A percentile compares a stretch with the other conserved stretches of the same genome.
Evolutionary conservation across 2,888 invertebrate genomes (phyloP).

Genomic region (Bhutanitis thaidina): DNA sequence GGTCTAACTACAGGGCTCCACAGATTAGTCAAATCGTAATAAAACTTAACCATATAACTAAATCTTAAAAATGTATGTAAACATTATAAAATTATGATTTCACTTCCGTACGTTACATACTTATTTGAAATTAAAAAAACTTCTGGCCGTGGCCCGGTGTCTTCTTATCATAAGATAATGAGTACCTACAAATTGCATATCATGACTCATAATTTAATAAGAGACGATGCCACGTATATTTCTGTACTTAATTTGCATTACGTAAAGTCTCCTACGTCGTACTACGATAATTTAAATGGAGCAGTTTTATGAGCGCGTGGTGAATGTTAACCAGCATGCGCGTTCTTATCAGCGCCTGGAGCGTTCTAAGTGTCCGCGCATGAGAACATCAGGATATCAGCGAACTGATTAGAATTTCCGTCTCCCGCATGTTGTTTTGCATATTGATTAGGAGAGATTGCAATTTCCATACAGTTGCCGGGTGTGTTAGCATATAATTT

Average conservation of each 20-base stretch:
- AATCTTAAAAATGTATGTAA: too few species aligned
- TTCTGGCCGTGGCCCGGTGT: too few species aligned
- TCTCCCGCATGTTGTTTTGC: background rate
- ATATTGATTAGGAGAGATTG: background rate
- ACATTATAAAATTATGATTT: too few species aligned
- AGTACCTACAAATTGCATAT: background rate
- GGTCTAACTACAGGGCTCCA: too few species aligned
- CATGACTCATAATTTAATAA: background rate
- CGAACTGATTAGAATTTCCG: background rate
- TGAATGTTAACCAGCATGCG: background rate
- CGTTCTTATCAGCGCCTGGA: conserved; percentile 1
- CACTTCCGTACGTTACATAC: too few species aligned
- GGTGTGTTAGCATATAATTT: background rate
- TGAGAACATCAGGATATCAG: background rate
- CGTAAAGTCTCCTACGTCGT: background rate
- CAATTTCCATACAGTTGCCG: background rate
- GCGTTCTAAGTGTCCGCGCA: background rate
- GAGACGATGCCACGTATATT: background rate
- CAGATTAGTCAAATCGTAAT: too few species aligned
- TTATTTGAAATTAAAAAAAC: too few species aligned
- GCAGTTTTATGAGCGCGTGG: background rate
- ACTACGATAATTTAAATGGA: background rate
- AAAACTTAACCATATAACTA: too few species aligned
- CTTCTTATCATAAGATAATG: too few species aligned
- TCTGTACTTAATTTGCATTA: background rate